Percentiles rank a stretch among this genome's conserved stretches.
phyloP scores from a whole-genome alignment of 35 echinoderm and acorn worm species.

The Heliocidaris erythrogramma region DNA sequence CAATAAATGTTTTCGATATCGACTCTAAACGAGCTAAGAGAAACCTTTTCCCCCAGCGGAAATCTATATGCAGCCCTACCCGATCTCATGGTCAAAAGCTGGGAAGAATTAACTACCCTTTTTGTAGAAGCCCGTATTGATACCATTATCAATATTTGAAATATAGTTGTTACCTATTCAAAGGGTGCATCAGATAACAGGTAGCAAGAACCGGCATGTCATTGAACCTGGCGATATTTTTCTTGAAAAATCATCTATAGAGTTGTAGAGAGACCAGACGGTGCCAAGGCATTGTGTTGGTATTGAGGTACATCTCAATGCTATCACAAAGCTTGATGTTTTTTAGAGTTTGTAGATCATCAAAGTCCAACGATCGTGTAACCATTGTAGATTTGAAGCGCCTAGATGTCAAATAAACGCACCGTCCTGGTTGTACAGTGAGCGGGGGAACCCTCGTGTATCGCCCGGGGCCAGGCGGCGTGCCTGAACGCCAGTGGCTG shows the following conservation, averaged over 20 bases:
- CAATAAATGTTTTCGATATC: no score
- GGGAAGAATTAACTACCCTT: not conserved
- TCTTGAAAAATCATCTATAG: not conserved
- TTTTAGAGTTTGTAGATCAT: not conserved
- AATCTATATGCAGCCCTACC: not conserved
- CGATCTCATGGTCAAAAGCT: not conserved
- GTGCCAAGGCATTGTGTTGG: conserved; percentile 8
- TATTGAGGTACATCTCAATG: conserved; percentile 15
- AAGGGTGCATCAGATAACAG: not conserved
- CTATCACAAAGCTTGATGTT: conserved; percentile 25
- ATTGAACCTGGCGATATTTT: not conserved
- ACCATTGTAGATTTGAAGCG: not conserved
- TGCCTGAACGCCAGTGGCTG: conserved; percentile 5
- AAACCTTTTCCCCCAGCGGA: not conserved
- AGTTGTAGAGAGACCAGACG: conserved; percentile 18
- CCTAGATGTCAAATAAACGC: not conserved
- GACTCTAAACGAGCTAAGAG: not conserved
- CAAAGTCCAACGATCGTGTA: not conserved
- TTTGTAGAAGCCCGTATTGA: not conserved
- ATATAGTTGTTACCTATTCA: conserved; percentile 12
- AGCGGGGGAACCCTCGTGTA: conserved; percentile 11
- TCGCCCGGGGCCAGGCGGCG: conserved; percentile 27
- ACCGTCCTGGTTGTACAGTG: not conserved
- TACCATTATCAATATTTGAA: conserved; percentile 19
- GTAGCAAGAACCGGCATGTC: conserved; percentile 29